Percentiles rank a stretch among this genome's conserved stretches.
Evolutionary conservation across 1,140 invertebrate species (phyloP).

Genomic region (Metopolophium dirhodum): DNA sequence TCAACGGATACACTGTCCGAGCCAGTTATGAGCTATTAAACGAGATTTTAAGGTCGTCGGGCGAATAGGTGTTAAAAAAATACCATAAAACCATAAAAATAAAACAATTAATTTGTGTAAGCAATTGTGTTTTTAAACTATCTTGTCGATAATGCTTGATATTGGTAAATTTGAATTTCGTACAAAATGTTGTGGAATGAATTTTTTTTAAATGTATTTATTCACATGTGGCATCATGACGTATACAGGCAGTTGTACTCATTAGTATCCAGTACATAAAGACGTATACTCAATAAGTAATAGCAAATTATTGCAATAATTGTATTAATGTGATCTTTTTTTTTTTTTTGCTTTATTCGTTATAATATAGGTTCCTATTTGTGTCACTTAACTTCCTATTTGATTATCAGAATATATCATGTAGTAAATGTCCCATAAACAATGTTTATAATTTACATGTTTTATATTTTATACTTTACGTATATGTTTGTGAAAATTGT

Average conservation of each 20-base stretch:
- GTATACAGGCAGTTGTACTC: neutral
- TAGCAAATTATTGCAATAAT: neutral
- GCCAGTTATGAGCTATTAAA: neutral
- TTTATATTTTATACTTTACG: too few species aligned
- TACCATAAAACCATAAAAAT: neutral
- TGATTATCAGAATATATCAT: neutral
- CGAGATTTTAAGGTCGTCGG: neutral
- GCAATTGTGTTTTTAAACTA: neutral
- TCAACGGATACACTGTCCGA: neutral
- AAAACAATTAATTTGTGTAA: neutral
- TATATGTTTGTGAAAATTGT: neutral
- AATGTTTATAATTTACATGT: neutral
- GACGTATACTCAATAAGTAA: neutral
- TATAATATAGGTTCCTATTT: too few species aligned
- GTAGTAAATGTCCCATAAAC: neutral
- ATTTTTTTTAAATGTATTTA: neutral
- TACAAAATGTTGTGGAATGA: neutral
- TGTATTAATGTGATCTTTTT: neutral
- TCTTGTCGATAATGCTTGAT: neutral
- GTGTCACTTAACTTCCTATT: neutral
- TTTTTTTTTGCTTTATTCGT: too few species aligned
- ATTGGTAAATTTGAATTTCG: neutral
- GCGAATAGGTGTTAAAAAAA: neutral
- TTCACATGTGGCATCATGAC: neutral
- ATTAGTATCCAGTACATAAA: neutral